These are phyloP conservation scores for Lasioglossum calceatum DNA, from an alignment of 2,888 invertebrate species.

Conservation along the genomic window DNA sequence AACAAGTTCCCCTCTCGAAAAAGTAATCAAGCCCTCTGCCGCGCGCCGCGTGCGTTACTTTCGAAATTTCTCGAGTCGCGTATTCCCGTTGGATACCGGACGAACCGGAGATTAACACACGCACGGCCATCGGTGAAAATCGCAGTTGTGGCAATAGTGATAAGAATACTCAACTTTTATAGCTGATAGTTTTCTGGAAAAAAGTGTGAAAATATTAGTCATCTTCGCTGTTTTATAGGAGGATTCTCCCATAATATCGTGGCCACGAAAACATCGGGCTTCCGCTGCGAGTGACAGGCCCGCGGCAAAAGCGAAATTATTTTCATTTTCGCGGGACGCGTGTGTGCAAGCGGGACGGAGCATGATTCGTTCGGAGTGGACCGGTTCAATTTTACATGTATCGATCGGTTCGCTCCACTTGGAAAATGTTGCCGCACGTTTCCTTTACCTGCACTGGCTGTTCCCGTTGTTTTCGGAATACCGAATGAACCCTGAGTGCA, in stretches of 20 bases:
- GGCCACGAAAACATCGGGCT: neutral
- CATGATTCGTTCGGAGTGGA: neutral
- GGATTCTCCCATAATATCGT: conserved; percentile 54
- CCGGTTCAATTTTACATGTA: neutral
- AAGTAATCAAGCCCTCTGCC: conserved; percentile 18
- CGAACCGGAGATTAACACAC: conserved; percentile 44
- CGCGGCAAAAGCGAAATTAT: neutral
- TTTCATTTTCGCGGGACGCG: neutral
- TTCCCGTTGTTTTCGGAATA: neutral
- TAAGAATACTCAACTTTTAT: neutral
- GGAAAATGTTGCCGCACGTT: neutral
- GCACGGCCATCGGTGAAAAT: too few relatives aligned
- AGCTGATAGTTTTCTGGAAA: neutral
- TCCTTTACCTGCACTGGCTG: neutral
- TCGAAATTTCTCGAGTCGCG: neutral
- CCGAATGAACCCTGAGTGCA: neutral
- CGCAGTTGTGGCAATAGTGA: too few relatives aligned
- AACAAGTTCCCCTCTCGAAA: conserved; percentile 27
- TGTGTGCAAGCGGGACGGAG: neutral
- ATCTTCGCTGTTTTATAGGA: neutral
- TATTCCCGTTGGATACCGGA: conserved; percentile 32
- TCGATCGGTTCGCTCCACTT: neutral
- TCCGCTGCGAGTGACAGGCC: neutral
- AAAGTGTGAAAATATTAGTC: neutral
- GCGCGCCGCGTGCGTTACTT: neutral